These are phyloP conservation scores for Parambassis ranga DNA, from an alignment of 2,797 vertebrate species.

Conservation along the genomic window DNA sequence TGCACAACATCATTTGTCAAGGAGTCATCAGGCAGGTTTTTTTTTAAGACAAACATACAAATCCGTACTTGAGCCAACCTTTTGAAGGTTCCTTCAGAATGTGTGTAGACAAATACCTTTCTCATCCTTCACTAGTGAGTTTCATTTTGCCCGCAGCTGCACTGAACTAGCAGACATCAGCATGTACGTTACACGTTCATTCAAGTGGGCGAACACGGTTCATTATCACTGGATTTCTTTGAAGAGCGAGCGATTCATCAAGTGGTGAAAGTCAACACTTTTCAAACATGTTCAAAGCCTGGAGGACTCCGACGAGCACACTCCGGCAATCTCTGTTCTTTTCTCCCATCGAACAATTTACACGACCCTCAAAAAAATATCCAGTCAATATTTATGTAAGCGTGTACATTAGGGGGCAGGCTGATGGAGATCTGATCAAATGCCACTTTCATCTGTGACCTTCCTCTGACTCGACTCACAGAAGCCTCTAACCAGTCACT, in stretches of 20 bases:
- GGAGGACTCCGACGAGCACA: slow-evolving; percentile 11
- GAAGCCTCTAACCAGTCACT: slow-evolving; percentile 48
- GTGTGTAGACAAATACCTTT: slow-evolving; percentile 51
- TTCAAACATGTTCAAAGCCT: slow-evolving; percentile 63
- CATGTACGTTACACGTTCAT: slow-evolving; percentile 21
- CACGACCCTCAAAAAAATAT: slow-evolving; percentile 30
- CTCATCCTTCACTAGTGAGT: slow-evolving; percentile 26
- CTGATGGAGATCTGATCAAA: slow-evolving; percentile 59
- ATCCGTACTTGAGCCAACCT: slow-evolving; percentile 42
- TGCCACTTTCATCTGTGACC: slow-evolving; percentile 72
- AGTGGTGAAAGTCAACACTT: slow-evolving; percentile 60
- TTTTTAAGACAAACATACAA: slow-evolving; percentile 60
- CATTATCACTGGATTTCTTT: slow-evolving; percentile 44
- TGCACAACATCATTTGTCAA: slow-evolving; percentile 52
- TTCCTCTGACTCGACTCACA: slow-evolving; percentile 56
- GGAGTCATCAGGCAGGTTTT: slow-evolving; percentile 48
- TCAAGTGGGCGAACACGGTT: slow-evolving; percentile 45
- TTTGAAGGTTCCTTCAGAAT: slow-evolving; percentile 44
- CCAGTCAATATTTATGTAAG: slow-evolving; percentile 73
- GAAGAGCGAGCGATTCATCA: slow-evolving; percentile 57
- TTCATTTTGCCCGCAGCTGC: neutral
- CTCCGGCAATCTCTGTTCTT: slow-evolving; percentile 23
- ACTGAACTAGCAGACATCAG: slow-evolving; percentile 16
- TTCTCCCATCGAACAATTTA: slow-evolving; percentile 45
- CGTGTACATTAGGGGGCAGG: slow-evolving; percentile 48